These are phyloP conservation scores for Mya arenaria DNA, from an alignment of 1,140 invertebrate genomes.

Conservation along the genomic window DNA sequence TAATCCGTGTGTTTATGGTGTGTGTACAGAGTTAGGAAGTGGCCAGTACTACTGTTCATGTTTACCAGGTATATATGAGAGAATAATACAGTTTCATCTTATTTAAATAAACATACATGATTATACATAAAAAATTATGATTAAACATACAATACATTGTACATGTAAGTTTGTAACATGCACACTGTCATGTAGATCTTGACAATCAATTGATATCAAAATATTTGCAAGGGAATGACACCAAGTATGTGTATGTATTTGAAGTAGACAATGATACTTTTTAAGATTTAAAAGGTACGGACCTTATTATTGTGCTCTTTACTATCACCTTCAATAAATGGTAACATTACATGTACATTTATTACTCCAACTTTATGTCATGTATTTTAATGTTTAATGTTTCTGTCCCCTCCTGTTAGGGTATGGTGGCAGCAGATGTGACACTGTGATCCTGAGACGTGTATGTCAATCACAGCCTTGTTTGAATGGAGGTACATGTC, in stretches of 20 bases:
- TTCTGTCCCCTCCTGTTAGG: constrained; percentile 34
- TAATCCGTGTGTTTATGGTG: constrained; percentile 62
- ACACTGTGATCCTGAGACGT: constrained; percentile 7
- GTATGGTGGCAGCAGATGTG: constrained; percentile 60
- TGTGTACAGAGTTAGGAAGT: constrained; percentile 54
- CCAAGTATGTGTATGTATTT: background rate
- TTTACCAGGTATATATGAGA: constrained; percentile 57
- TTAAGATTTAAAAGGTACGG: background rate
- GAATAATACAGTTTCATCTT: background rate
- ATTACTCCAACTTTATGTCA: background rate
- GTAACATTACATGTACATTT: background rate
- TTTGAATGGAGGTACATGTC: constrained; percentile 65
- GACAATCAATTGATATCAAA: background rate
- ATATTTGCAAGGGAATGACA: background rate
- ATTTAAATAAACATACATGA: background rate
- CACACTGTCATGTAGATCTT: no score
- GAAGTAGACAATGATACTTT: background rate
- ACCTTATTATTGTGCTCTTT: background rate
- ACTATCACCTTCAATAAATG: background rate
- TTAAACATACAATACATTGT: no score
- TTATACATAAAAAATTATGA: background rate
- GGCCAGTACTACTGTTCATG: constrained; percentile 58
- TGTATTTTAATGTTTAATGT: background rate
- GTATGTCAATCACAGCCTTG: constrained; percentile 63
- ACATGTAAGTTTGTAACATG: no score